A percentile compares a stretch with the other conserved stretches of the same genome.
Evolutionary conservation across 2,797 vertebrate species (phyloP).

Genomic region (Orientallactaga sibirica): DNA sequence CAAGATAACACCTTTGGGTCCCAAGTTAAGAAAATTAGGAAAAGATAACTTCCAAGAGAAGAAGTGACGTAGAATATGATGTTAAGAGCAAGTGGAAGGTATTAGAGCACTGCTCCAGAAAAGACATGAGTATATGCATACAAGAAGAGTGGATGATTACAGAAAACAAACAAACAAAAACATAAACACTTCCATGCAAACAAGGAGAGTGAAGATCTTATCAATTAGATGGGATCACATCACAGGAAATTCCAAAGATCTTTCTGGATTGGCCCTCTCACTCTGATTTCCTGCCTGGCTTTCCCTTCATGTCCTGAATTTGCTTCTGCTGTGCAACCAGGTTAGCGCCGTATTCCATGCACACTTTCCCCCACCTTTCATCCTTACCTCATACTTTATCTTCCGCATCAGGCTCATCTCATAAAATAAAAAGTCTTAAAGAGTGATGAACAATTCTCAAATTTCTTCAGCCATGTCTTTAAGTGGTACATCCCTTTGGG

Average conservation of each 20-base stretch:
- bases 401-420: not conserved
- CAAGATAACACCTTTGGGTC: not conserved
- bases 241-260: not conserved
- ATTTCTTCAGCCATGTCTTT: not conserved
- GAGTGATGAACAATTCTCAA: not conserved
- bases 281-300: not conserved
- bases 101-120: not conserved
- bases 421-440: not conserved
- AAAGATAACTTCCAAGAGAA: not conserved
- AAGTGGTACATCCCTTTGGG: not conserved
- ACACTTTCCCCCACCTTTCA: not conserved
- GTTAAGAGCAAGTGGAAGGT: not conserved
- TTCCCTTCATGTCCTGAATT: not conserved
- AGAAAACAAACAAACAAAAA: not conserved
- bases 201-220: not conserved
- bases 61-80: not conserved
- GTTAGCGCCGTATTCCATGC: not conserved
- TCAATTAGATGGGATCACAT: not conserved
- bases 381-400: not conserved
- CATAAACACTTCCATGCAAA: not conserved
- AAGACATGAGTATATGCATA: not conserved
- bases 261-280: not conserved
- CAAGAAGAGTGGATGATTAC: accelerated
- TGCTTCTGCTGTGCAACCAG: not conserved
- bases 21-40: not conserved